These are phyloP conservation scores for Sardina pilchardus DNA, from an alignment of 2,113 vertebrate species.

Conservation along the genomic window DNA sequence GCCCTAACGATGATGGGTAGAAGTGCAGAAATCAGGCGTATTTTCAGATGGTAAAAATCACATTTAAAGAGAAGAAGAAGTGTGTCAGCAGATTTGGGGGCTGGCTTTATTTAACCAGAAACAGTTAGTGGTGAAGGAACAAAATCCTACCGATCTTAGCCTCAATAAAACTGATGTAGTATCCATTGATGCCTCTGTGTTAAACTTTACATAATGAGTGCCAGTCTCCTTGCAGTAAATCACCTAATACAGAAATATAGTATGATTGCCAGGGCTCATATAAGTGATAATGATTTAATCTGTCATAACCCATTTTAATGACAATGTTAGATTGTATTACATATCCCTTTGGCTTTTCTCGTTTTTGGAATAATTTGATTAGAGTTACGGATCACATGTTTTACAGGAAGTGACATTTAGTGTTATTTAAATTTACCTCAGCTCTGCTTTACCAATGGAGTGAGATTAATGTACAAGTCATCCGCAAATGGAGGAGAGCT, in stretches of 20 bases:
- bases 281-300: no score
- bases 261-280: not conserved
- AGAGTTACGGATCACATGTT: not conserved
- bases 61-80: conserved; percentile 6
- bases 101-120: not conserved
- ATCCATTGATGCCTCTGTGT: not conserved
- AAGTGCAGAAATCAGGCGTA: conserved; percentile 11
- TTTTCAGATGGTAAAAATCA: conserved; percentile 26
- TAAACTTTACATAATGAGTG: not conserved
- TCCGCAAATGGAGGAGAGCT: not conserved
- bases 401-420: not conserved
- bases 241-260: not conserved
- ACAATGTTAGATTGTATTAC: not conserved
- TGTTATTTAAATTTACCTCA: not conserved
- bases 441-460: not conserved
- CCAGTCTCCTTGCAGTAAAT: not conserved
- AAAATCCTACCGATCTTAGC: not conserved
- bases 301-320: not conserved
- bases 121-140: not conserved
- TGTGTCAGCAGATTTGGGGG: conserved; percentile 28
- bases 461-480: not conserved
- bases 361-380: not conserved
- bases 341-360: not conserved
- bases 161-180: not conserved
- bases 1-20: conserved; percentile 41